Base-by-base conservation (phyloP, 2,797 vertebrate genomes). In the Anableps anableps region DNA sequence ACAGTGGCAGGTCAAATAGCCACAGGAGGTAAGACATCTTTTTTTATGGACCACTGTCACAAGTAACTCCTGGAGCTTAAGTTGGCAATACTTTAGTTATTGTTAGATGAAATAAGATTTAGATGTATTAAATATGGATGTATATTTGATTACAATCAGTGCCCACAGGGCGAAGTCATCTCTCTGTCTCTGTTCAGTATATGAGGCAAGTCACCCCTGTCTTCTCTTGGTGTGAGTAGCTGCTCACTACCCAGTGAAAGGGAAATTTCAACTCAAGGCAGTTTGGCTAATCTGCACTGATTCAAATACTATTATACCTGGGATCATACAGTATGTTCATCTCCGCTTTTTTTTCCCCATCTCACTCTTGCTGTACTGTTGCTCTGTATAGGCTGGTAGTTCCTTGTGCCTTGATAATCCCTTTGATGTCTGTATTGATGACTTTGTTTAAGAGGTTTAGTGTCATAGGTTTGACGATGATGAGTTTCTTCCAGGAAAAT, bases 251-350 rank as follows among this genome's bases (percentile, higher is more conserved):
- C 88, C 43, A 86, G 84, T 71, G 83, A 90, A 88, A 91, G 77
- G 84, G 84, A 91, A 91, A 93, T 93, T 94, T 94, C 71, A 85
- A 83, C 84, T 78, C 92, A 92, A 95, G 91, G 88, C 89, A 88
- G 91, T 93, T 93, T 94, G 88, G 91, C 86, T 95, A 93, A 95
- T 94, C 91, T 91, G 89, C 73, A 78, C 86, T 88, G 89, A 93
- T 93, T 93, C 90, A 88, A 89, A 91, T 83, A 84, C 90, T 92
- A 85, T 89, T 92, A 92, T 82, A 92, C 87, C 79, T 75, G 51
- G 85, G 90, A 78, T 14, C 74, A 58, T 72, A 81, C 81, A 80
- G 90, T 90, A 88, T 91, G 90, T 92, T 81, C 86, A 80, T 77
- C 80, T 85, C 72, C 75, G 77, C 77, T 78, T 89, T 10, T 72